Base-by-base conservation (phyloP, 1,140 invertebrate species). In the Maniola jurtina region DNA sequence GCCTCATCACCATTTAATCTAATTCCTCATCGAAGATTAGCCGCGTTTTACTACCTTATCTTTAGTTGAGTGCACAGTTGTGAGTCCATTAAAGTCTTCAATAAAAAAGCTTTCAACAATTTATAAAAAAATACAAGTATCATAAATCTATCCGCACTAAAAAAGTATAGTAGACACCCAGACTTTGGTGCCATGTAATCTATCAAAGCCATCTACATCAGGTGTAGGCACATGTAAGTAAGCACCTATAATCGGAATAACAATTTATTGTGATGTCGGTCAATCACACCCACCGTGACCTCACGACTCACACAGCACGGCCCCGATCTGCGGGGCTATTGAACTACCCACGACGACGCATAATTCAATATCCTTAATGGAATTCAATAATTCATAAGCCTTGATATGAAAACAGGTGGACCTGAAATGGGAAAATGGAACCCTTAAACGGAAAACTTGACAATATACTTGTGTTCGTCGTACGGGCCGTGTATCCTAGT, bases 251-350 rank as follows among this genome's bases (percentile, higher is more conserved):
- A 45, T 45, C 42, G 13, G 42, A 11, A 45, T 45, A 45, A 45
- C 9, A 45, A n/a, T 52, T 52, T 16, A 52, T 52, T 16, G 7
- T 25, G 7, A 52, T 52, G 48, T 52, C 48, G 48, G 48, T 52
- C 48, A 52, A 25, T 52, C 48, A 52, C 48, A 52, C 48, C 48
- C 16, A 52, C 48, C 14, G 48, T 52, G 15, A 52, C 48, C 48
- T 52, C 48, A 52, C 14, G 5, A 10, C 2, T 16, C 14, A 25
- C 14, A 52, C 48, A 52, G 25, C 14, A 11, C 15, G 48, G 48
- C 48, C 48, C 48, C 48, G 48, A 52, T 52, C 42, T 5, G 48
- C 25, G 14, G 7, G 48, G 48, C 16, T 52, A 25, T 52, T 52
- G 48, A 52, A 52, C 48, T 52, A 52, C 48, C 48, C 15, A 52